Base-by-base conservation (phyloP, 2,888 invertebrate genomes). In the Tiliacea aurago region DNA sequence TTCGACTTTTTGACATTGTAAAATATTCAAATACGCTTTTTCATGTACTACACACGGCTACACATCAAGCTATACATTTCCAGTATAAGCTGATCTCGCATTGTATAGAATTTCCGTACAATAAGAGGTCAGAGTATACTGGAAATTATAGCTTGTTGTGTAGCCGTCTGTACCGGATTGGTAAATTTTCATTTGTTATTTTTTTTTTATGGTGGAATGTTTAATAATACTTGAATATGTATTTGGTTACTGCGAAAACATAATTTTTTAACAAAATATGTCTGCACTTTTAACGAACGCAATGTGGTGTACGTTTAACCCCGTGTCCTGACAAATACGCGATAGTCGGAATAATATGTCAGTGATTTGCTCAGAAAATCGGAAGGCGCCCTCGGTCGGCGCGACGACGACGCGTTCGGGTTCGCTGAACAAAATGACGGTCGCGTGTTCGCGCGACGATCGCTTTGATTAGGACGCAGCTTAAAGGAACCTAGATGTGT, bases 21-120 rank as follows among this genome's bases (percentile, higher is more conserved):
- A 78, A 85, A 84, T 81, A 84, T 85, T 81, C 59, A 84, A 74
- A 78, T 72, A 70, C 49, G 37, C 20, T 51, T 73, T 80, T 76
- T 63, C 49, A 20, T 66, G 69, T 56, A n/a, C n/a, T n/a, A n/a
- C n/a, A n/a, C n/a, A n/a, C n/a, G n/a, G n/a, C n/a, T n/a, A n/a
- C n/a, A n/a, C n/a, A n/a, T n/a, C n/a, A n/a, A n/a, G n/a, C n/a
- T n/a, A n/a, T n/a, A n/a, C n/a, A n/a, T n/a, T n/a, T n/a, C n/a
- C n/a, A n/a, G n/a, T n/a, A n/a, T n/a, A n/a, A n/a, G n/a, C n/a
- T n/a, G n/a, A n/a, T n/a, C n/a, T n/a, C n/a, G n/a, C n/a, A n/a
- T n/a, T n/a, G n/a, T n/a, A n/a, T n/a, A n/a, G n/a, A n/a, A n/a
- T n/a, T n/a, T n/a, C n/a, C n/a, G n/a, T n/a, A n/a, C n/a, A n/a